These are phyloP conservation scores for Sorex araneus DNA, from an alignment of 2,113 vertebrate species.

Conservation along the genomic window DNA sequence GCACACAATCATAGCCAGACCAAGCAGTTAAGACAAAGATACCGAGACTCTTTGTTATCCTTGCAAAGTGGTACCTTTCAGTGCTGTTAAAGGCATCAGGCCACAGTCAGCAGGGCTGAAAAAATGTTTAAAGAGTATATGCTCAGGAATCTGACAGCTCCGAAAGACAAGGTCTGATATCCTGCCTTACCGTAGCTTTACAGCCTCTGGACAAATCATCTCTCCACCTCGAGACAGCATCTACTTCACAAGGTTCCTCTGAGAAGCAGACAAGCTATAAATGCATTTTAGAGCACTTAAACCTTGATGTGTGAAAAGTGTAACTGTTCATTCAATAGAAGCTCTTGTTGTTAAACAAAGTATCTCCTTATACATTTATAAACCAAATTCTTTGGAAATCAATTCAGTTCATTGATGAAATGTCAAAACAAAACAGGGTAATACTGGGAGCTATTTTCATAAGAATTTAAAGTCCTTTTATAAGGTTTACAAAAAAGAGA, in stretches of 20 bases:
- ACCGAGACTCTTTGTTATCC: not conserved
- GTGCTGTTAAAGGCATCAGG: not conserved
- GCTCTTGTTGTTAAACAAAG: not conserved
- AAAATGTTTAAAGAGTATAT: not conserved
- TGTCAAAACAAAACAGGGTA: not conserved
- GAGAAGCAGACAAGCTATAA: not conserved
- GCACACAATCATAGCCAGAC: not conserved
- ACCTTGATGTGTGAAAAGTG: not conserved
- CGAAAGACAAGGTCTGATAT: not conserved
- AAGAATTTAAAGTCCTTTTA: conserved; percentile 50
- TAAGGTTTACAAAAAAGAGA: not conserved
- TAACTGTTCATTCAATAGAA: not conserved
- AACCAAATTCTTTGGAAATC: conserved; percentile 10
- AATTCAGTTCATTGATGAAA: not conserved
- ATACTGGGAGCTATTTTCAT: not conserved
- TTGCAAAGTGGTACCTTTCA: not conserved
- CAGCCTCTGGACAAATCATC: not conserved
- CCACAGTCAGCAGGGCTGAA: not conserved
- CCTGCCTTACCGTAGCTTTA: not conserved
- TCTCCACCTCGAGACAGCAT: not conserved
- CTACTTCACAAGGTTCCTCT: not conserved
- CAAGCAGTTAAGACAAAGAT: not conserved
- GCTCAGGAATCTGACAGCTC: not conserved
- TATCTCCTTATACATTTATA: not conserved
- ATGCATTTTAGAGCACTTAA: not conserved